phyloP scores from a whole-genome alignment of 2,113 vertebrate species.

The Lagenorhynchus albirostris region DNA sequence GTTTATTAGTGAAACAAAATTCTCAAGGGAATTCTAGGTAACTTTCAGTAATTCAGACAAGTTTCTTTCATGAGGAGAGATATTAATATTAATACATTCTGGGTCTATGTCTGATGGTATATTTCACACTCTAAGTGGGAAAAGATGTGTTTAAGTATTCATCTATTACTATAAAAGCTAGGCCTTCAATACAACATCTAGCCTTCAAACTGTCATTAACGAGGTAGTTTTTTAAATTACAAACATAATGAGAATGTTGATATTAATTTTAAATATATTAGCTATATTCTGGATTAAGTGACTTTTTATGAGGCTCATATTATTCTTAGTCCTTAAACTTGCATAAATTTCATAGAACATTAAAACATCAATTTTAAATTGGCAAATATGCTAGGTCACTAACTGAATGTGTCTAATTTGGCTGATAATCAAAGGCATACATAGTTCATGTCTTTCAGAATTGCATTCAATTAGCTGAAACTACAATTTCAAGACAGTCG shows the following conservation, averaged over 20 bases:
- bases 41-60: background rate
- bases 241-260: background rate
- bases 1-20: background rate
- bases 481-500: background rate
- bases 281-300: background rate
- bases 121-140: background rate
- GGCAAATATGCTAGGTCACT: background rate
- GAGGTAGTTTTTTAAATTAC: background rate
- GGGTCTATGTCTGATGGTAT: background rate
- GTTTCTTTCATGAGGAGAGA: background rate
- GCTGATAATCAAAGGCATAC: background rate
- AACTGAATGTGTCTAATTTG: background rate
- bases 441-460: background rate
- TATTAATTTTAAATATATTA: slow-evolving; percentile 20
- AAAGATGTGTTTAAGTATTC: background rate
- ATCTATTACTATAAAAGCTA: background rate
- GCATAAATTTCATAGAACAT: slow-evolving; percentile 12
- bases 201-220: background rate
- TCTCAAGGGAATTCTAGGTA: background rate
- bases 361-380: background rate
- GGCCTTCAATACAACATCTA: background rate
- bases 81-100: background rate
- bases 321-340: background rate
- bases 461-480: background rate
- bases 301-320: background rate